These are phyloP conservation scores for Eospalax fontanierii DNA, from an alignment of 2,797 vertebrate genomes.

Conservation along the genomic window DNA sequence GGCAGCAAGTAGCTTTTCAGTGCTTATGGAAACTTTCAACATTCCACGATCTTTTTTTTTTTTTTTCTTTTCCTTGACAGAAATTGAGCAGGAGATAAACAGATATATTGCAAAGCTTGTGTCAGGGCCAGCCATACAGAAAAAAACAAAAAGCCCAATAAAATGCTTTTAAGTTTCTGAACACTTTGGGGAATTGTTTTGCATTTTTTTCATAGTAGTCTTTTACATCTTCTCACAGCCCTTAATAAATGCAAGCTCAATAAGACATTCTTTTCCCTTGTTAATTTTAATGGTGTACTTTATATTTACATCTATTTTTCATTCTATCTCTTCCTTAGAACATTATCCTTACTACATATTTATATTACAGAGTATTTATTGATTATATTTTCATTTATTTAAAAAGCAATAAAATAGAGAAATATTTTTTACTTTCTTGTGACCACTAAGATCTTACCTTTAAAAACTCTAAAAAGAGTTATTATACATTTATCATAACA, in stretches of 20 bases:
- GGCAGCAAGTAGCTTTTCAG: neutral
- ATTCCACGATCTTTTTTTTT: neutral
- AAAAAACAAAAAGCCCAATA: neutral
- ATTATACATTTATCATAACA: neutral
- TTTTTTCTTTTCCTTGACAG: neutral
- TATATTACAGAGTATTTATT: neutral
- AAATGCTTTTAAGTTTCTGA: neutral
- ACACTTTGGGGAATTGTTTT: neutral
- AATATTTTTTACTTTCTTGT: neutral
- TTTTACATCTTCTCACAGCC: neutral
- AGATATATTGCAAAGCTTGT: neutral
- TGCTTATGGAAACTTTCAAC: neutral
- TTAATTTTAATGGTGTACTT: neutral
- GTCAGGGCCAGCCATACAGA: neutral
- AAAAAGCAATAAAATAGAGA: neutral
- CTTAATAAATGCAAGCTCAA: neutral
- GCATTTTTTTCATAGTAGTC: neutral
- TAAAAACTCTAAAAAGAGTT: neutral
- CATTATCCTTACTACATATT: neutral
- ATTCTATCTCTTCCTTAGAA: constrained; percentile 7
- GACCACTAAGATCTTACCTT: neutral
- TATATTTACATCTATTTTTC: constrained; percentile 30
- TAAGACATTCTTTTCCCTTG: neutral
- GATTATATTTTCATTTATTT: neutral
- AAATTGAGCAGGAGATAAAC: neutral